Percentiles rank a stretch among this genome's conserved stretches.
phyloP scores from a whole-genome alignment of 1,140 invertebrate species.

The Aphidius gifuensis region DNA sequence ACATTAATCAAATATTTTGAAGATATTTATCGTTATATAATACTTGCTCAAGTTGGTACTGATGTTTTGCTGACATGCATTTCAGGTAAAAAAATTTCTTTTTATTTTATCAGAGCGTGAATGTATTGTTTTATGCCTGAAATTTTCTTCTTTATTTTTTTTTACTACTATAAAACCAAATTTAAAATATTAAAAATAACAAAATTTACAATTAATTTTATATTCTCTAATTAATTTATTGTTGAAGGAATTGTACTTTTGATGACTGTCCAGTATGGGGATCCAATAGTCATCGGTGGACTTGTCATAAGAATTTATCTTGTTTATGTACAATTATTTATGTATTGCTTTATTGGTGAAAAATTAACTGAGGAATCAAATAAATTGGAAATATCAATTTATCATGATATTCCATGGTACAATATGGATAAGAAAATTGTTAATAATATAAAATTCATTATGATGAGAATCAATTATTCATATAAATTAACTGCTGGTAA shows the following conservation, averaged over 20 bases:
- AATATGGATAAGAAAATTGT: conserved; percentile 13
- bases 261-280: conserved; percentile 6
- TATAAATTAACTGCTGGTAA: conserved; percentile 24
- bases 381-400: conserved; percentile 8
- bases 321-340: conserved; percentile 23
- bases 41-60: conserved; percentile 18
- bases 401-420: conserved; percentile 19
- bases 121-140: too few relatives aligned
- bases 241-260: conserved; percentile 14
- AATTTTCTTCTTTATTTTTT: too few relatives aligned
- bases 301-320: conserved; percentile 18
- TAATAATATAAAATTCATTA: conserved; percentile 19
- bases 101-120: too few relatives aligned
- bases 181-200: too few relatives aligned
- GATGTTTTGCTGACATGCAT: conserved; percentile 19
- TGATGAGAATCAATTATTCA: conserved; percentile 16
- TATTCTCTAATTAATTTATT: not conserved
- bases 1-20: conserved; percentile 21
- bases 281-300: not conserved
- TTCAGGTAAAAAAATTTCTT: conserved; percentile 14
- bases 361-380: conserved; percentile 6
- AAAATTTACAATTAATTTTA: too few relatives aligned
- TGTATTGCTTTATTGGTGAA: conserved; percentile 25
- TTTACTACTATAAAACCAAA: too few relatives aligned
- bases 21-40: conserved; percentile 18